These are phyloP conservation scores for Ceraclea dissimilis DNA, from an alignment of 2,888 invertebrate genomes.

Conservation along the genomic window DNA sequence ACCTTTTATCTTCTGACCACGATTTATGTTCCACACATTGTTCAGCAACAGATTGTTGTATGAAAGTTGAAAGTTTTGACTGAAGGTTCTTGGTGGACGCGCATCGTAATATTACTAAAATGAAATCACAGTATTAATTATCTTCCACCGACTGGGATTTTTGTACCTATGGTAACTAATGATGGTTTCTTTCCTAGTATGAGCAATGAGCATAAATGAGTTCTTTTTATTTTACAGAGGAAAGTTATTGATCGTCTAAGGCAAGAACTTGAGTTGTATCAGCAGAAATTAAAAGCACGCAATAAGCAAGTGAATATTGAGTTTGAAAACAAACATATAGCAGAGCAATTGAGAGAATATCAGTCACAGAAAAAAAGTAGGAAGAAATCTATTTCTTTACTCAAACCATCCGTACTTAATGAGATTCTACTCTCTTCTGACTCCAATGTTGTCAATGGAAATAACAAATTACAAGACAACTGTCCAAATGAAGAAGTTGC, in stretches of 20 bases:
- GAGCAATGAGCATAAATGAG: no score
- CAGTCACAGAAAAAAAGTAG: slow-evolving; percentile 38
- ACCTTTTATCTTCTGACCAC: no score
- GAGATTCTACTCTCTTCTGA: slow-evolving; percentile 44
- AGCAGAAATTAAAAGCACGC: slow-evolving; percentile 40
- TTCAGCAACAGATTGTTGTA: no score
- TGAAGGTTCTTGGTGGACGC: no score
- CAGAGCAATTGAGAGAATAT: slow-evolving; percentile 43
- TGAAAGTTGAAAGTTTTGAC: no score
- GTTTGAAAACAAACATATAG: slow-evolving; percentile 41
- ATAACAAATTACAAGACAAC: slow-evolving; percentile 38
- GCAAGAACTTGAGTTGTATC: slow-evolving; percentile 49
- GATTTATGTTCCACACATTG: no score
- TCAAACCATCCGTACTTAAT: slow-evolving; percentile 44
- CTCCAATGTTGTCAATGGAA: slow-evolving; percentile 34
- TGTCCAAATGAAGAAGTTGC: slow-evolving; percentile 33
- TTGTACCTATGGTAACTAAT: no score
- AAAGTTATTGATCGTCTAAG: slow-evolving; percentile 49
- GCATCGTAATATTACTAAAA: no score
- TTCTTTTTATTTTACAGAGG: slow-evolving; percentile 40
- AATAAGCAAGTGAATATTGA: slow-evolving; percentile 42
- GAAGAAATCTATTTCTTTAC: slow-evolving; percentile 37
- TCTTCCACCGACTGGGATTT: no score
- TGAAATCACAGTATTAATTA: no score
- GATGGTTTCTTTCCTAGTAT: no score